phyloP scores from a whole-genome alignment of 2,113 vertebrate species.

The Anguilla rostrata region DNA sequence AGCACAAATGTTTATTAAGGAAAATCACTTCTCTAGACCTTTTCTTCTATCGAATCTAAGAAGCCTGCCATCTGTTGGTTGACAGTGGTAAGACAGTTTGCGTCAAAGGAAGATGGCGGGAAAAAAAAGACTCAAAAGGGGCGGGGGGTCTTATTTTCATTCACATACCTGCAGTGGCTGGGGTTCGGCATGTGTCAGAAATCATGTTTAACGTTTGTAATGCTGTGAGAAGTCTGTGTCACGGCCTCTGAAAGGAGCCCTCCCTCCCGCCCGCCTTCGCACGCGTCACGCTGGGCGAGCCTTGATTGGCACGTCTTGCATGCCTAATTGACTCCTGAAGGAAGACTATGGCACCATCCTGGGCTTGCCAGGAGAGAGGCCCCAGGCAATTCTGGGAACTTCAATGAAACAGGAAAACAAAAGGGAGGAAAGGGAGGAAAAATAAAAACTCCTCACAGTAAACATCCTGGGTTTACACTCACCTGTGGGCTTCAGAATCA shows the following conservation, averaged over 20 bases:
- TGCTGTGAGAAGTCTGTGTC: not conserved
- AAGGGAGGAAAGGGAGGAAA: not conserved
- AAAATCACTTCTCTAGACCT: not conserved
- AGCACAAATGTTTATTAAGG: not conserved
- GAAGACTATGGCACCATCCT: constrained; percentile 2
- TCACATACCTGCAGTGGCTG: constrained; percentile 9
- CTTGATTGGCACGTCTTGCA: constrained; percentile 13
- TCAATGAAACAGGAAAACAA: constrained; percentile 1
- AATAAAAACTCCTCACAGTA: not conserved
- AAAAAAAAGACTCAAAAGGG: constrained; percentile 1
- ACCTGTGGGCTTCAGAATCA: not conserved
- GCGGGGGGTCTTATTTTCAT: constrained; percentile 3
- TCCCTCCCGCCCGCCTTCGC: not conserved
- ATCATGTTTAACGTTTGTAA: not conserved
- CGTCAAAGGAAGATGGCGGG: constrained; percentile 17
- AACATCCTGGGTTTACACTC: not conserved
- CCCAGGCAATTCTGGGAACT: constrained; percentile 22
- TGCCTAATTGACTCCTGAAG: constrained; percentile 13
- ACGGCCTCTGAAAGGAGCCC: not conserved
- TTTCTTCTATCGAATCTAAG: not conserved
- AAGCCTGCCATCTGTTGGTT: constrained; percentile 26
- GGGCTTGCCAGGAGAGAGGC: constrained; percentile 11
- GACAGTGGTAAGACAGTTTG: not conserved
- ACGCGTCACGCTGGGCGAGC: not conserved
- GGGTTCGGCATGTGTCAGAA: constrained; percentile 9